A percentile compares a stretch with the other conserved stretches of the same genome.
These are phyloP conservation scores for Agrotis segetum DNA, from an alignment of 2,888 invertebrate genomes.

Conservation along the genomic window DNA sequence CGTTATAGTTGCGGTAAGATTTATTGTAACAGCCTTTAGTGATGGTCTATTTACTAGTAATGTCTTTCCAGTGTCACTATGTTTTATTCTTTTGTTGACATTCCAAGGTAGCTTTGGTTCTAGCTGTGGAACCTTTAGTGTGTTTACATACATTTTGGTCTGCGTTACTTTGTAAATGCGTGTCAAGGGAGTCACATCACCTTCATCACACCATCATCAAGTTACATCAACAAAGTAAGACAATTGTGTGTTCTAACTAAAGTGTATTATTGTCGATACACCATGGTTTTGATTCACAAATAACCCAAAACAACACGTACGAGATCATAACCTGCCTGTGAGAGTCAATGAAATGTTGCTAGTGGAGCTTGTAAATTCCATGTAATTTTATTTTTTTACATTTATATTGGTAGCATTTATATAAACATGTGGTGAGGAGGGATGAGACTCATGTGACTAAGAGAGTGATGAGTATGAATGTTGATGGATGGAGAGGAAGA, in stretches of 20 bases:
- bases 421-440: no score
- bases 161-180: neutral
- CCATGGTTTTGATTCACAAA: neutral
- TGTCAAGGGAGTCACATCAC: constrained; percentile 25
- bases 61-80: constrained; percentile 11
- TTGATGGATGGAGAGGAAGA: no score
- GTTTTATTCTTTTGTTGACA: constrained; percentile 21
- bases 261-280: neutral
- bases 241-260: constrained; percentile 15
- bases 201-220: no score
- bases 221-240: neutral
- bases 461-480: no score
- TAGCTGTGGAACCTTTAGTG: neutral
- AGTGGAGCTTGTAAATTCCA: no score
- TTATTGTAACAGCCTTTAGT: constrained; percentile 33
- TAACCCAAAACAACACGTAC: neutral
- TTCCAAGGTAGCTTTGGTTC: neutral
- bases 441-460: no score
- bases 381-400: no score
- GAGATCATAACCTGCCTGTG: neutral
- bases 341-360: neutral
- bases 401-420: no score
- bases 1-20: constrained; percentile 26
- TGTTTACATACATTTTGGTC: neutral
- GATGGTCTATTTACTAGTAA: constrained; percentile 52